Evolutionary conservation across 2,797 vertebrate genomes (phyloP).

Genomic region (Erethizon dorsatum): DNA sequence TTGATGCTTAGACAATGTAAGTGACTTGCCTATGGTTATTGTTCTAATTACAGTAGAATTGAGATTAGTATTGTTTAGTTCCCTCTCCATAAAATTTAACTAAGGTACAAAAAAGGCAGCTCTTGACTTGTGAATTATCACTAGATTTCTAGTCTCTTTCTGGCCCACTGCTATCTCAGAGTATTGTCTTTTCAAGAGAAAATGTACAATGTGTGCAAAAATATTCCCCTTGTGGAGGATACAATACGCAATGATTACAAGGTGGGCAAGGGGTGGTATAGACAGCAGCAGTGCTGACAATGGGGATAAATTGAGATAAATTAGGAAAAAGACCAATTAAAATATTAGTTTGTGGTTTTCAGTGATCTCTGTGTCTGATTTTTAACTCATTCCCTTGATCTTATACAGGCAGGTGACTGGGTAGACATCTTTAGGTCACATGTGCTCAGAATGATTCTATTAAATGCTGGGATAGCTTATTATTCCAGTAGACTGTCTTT

Average conservation of each 20-base stretch:
- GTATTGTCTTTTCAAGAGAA: constrained; percentile 51
- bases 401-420: not conserved
- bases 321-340: not conserved
- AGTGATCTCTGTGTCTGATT: not conserved
- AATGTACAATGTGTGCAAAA: constrained; percentile 30
- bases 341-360: not conserved
- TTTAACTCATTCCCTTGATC: constrained; percentile 8
- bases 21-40: not conserved
- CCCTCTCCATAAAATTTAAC: not conserved
- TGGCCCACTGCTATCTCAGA: not conserved
- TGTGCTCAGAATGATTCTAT: constrained; percentile 2
- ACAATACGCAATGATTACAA: not conserved
- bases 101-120: not conserved
- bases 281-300: not conserved
- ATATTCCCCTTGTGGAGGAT: not conserved
- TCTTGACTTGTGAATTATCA: not conserved
- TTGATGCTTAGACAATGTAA: not conserved
- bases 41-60: not conserved
- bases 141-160: constrained; percentile 34
- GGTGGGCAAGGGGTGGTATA: not conserved
- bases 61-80: not conserved
- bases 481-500: not conserved
- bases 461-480: not conserved
- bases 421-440: not conserved
- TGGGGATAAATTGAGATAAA: not conserved